Evolutionary conservation across 2,888 invertebrate genomes (phyloP), one percentile per base, ranked within the genome.

Genomic region (Rhaphigaster nebulosa): DNA sequence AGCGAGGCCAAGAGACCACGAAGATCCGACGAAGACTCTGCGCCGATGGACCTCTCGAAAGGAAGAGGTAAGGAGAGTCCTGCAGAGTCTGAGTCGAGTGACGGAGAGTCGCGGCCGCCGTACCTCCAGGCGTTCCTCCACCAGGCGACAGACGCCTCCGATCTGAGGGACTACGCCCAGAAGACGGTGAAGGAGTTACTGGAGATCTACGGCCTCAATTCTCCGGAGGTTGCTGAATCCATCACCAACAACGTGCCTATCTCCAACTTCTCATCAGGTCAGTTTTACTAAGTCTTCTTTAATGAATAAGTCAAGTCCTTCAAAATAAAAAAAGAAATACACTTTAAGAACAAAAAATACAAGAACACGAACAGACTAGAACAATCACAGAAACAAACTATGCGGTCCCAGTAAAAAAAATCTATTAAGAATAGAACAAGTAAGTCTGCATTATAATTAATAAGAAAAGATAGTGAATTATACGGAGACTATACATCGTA

Each of bases 181-280:
- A 96, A 96, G 92, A 97, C 97, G 20, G 96, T 97, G 96, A 96
- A 96, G 92, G 97, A 97, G 93, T 94, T 97, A 89, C 94, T 97
- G 91, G 96, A 96, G 52, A 96, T 97, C 93, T 97, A 97, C 93
- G 97, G 97, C 41, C 94, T 97, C 92, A 96, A 96, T 90, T 95
- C 96, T 34, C 92, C 93, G 60, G 97, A 96, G 93, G 96, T 96
- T 90, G 95, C 96, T 80, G 96, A 96, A 93, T 95, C 95, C 93
- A 95, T 96, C 92, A 95, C 95, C 91, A 95, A 96, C 93, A 96
- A 96, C 93, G 95, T 96, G 90, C 96, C 96, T 89, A 95, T 96
- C 92, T 96, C 96, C 93, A 96, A 96, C 92, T 95, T 96, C 93
- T 95, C 95, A 94, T 94, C 94, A 92, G 96, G 96, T 96, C 93